Percentiles rank a stretch among this genome's conserved stretches.
Evolutionary conservation across 2,797 vertebrate genomes (phyloP).

Genomic region (Pangasius krempfi): DNA sequence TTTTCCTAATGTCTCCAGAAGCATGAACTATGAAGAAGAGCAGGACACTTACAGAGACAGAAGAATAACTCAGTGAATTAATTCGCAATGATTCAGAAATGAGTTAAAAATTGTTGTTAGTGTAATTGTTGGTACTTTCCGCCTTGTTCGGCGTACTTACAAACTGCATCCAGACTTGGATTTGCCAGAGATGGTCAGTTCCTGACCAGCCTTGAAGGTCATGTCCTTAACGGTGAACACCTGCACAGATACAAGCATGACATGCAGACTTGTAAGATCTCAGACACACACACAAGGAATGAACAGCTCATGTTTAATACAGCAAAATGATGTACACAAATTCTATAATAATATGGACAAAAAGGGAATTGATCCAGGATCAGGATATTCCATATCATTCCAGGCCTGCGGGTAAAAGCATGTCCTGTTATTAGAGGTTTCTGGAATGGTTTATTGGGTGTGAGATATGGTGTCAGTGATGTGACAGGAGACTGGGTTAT

Average conservation of each 20-base stretch:
- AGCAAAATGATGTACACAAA: not conserved
- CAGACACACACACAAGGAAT: not conserved
- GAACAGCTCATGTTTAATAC: not conserved
- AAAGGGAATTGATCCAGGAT: not conserved
- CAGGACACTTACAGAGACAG: not conserved
- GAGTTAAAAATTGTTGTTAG: not conserved
- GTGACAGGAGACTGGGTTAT: slow-evolving; percentile 19
- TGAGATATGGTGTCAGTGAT: slow-evolving; percentile 14
- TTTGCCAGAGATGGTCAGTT: slow-evolving; percentile 73
- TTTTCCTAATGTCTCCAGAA: no score
- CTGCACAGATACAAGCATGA: not conserved
- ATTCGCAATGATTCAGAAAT: not conserved
- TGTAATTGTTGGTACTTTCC: not conserved
- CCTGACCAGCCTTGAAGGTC: slow-evolving; percentile 72
- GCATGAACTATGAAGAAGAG: not conserved
- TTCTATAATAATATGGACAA: not conserved
- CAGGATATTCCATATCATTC: not conserved
- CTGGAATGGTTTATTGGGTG: not conserved
- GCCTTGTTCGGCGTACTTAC: slow-evolving; percentile 47
- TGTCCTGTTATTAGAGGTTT: not conserved
- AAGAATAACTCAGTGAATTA: not conserved
- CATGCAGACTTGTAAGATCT: not conserved
- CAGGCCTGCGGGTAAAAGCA: no score
- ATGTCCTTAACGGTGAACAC: slow-evolving; percentile 68
- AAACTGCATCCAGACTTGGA: slow-evolving; percentile 20